Evolutionary conservation across 2,888 invertebrate genomes (phyloP), one percentile per base, ranked within the genome.

Genomic region (Athalia circularis): DNA sequence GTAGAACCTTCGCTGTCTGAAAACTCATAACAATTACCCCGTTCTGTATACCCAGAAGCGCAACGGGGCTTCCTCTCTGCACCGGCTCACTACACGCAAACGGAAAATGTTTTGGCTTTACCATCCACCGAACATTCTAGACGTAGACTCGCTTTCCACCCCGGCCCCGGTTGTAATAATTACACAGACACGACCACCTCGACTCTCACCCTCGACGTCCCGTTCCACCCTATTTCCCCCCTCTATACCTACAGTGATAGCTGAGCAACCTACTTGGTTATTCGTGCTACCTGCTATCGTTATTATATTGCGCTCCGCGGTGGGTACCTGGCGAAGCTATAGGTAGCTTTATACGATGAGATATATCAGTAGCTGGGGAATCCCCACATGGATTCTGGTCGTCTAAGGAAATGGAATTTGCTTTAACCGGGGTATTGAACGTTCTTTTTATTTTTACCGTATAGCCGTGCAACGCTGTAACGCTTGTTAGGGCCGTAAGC

Each of bases 221-320:
- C 11, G 15, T n/a, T 29, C 29, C 29, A 57, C 45, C n/a, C 45
- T 47, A 15, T 59, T 7, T 15, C n/a, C 61, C 13, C 45, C 75
- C 7, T 6, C 45, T 0, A 61, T 45, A 72, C 47, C 75, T 29
- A 29, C 62, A 47, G 61, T 64, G 29, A 64, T 75, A 50, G 61
- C 15, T 9, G 62, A 61, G 62, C 50, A 62, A 62, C 62, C 75
- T 47, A 75, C 62, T 75, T 64, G 15, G 62, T 62, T 75, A 62
- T 62, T 61, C 75, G 29, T 50, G 29, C 50, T 75, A 50, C 75
- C 62, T 62, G 61, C 61, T 59, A 61, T 47, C 47, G 61, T 61
- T 74, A 61, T 74, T 74, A 74, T 74, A 74, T 74, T 52, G 74
- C 74, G 11, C 43, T 15, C 29, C 50, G 62, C 50, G 62, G 45